Evolutionary conservation across 2,888 invertebrate species (phyloP), one percentile per base, ranked within the genome.

Genomic region (Lacanobia oleracea): DNA sequence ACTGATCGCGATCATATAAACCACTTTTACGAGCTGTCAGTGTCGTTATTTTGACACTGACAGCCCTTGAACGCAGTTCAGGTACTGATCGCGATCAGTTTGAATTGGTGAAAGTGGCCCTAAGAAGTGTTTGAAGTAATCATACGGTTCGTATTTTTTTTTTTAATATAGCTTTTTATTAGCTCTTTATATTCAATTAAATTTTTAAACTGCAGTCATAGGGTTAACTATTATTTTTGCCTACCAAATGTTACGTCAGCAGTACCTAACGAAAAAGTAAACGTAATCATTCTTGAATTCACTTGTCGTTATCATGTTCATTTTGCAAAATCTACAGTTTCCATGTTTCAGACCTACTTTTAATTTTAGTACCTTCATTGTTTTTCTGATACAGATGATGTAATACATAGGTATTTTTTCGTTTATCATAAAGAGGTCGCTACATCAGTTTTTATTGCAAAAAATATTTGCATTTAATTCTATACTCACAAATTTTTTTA

Each of bases 241-340:
- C 9, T n/a, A 43, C 16, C 27, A 37, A 53, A 21, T 48, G 37
- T 37, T 53, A 43, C 23, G 50, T 59, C 33, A 66, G n/a, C 14
- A 53, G 57, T 4, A 77, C 43, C 43, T 43, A 43, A 14, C 14
- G 6, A 72, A 60, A 63, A 71, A 63, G 60, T 63, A 0, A 51
- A 64, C 57, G 8, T 76, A 56, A 48, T 45, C 21, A 72, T 14
- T 77, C 0, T 21, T 54, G 14, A 1, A 18, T 33, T 12, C 27
- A 61, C 54, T 67, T 63, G 66, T 70, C 64, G 59, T 66, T 69
- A 21, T 37, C n/a, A 54, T n/a, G 2, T 1, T 45, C 18, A 57
- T 77, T 63, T 72, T 40, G 77, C 12, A 23, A 14, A 27, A 37
- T 45, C 2, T 48, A 56, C 56, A 48, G 18, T 76, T 65, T 65